Conservation (phyloP, 2,113 vertebrate genomes). For the Eonycteris spelaea region DNA sequence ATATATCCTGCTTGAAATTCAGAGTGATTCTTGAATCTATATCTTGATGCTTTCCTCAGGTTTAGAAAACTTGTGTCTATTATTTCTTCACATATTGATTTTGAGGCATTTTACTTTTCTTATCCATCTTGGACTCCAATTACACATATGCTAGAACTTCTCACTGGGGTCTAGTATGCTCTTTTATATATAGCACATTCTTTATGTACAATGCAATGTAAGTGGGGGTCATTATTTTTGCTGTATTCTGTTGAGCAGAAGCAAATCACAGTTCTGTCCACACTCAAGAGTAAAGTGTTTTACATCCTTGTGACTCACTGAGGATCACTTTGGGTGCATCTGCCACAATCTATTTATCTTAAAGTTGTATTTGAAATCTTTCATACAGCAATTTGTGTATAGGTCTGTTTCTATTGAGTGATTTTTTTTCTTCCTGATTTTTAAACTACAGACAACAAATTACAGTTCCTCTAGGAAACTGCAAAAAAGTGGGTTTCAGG, state of each 20-base stretch:
- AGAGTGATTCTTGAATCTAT: not conserved
- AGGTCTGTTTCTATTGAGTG: not conserved
- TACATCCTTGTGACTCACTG: not conserved
- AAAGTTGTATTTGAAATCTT: not conserved
- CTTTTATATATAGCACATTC: not conserved
- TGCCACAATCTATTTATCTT: not conserved
- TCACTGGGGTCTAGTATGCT: not conserved
- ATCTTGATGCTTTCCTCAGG: not conserved
- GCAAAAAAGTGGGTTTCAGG: not conserved
- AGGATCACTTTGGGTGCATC: not conserved
- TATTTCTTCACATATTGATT: not conserved
- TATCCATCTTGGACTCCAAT: not conserved
- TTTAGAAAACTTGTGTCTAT: not conserved
- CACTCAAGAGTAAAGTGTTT: not conserved
- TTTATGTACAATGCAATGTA: not conserved
- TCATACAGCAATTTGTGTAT: not conserved
- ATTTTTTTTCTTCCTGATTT: not conserved
- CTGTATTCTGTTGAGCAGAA: not conserved
- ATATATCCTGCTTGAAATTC: not conserved
- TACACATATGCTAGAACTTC: not conserved
- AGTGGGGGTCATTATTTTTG: not conserved
- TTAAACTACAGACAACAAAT: not conserved
- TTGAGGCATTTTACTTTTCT: not conserved
- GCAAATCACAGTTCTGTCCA: not conserved
- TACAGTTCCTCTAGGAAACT: not conserved